Conservation (phyloP, 2,113 vertebrate species). For the Ailurus styani region DNA sequence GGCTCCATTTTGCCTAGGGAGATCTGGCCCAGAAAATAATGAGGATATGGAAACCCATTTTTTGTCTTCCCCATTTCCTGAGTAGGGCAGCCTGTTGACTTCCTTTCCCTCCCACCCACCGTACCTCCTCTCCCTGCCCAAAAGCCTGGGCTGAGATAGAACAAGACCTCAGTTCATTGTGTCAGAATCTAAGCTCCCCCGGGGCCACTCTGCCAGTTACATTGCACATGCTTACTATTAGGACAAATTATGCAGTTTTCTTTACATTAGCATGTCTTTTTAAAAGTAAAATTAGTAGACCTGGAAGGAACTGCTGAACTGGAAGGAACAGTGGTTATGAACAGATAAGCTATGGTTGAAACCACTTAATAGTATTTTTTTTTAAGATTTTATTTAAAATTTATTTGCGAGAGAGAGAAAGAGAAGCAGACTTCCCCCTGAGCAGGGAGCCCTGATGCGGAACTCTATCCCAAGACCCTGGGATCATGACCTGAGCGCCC, state of each 20-base stretch:
- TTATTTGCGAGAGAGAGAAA: neutral
- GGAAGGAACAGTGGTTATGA: neutral
- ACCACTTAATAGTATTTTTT: neutral
- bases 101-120: neutral
- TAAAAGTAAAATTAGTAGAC: neutral
- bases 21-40: neutral
- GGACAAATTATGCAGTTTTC: neutral
- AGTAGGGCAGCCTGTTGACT: neutral
- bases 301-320: neutral
- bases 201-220: neutral
- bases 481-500: neutral
- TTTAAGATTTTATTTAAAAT: neutral
- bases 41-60: neutral
- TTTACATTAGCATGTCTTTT: neutral
- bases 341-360: neutral
- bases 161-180: neutral
- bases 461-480: neutral
- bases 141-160: neutral
- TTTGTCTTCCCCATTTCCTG: neutral
- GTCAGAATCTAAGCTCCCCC: neutral
- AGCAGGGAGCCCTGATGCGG: neutral
- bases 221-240: neutral
- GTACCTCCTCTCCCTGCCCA: neutral
- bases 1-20: neutral
- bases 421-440: neutral